These are phyloP conservation scores for Papilio dardanus DNA, from an alignment of 1,140 invertebrate species.

Conservation along the genomic window DNA sequence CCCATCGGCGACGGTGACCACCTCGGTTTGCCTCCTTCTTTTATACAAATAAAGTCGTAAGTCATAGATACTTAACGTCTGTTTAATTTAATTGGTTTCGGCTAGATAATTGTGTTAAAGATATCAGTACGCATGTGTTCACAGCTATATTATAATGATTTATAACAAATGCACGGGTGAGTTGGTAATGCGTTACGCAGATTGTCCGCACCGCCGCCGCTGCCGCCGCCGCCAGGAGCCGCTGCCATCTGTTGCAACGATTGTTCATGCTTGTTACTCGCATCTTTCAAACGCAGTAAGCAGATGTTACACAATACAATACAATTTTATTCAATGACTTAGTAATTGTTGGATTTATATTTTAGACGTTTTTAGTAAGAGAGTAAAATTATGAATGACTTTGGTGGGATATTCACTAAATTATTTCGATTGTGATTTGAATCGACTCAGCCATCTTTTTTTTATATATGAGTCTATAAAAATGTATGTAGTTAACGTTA, in stretches of 20 bases:
- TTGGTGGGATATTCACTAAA: not conserved
- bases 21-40: no score
- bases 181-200: not conserved
- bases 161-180: not conserved
- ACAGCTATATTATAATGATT: not conserved
- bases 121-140: not conserved
- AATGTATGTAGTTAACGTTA: not conserved
- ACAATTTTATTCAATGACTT: not conserved
- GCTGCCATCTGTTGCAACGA: constrained; percentile 40
- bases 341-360: not conserved
- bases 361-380: not conserved
- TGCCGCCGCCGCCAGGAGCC: constrained; percentile 23
- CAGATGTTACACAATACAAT: constrained; percentile 34
- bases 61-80: no score
- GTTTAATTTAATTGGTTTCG: not conserved
- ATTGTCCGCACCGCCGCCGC: constrained; percentile 18
- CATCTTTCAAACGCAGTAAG: constrained; percentile 36
- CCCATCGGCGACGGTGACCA: no score
- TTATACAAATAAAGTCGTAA: no score
- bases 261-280: constrained; percentile 34
- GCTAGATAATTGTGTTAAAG: not conserved
- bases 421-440: no score
- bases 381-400: not conserved
- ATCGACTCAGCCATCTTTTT: no score
- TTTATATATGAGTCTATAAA: no score